Evolutionary conservation across 1,140 invertebrate genomes (phyloP), one percentile per base, ranked within the genome.

Genomic region (Hesperophylax magnus): DNA sequence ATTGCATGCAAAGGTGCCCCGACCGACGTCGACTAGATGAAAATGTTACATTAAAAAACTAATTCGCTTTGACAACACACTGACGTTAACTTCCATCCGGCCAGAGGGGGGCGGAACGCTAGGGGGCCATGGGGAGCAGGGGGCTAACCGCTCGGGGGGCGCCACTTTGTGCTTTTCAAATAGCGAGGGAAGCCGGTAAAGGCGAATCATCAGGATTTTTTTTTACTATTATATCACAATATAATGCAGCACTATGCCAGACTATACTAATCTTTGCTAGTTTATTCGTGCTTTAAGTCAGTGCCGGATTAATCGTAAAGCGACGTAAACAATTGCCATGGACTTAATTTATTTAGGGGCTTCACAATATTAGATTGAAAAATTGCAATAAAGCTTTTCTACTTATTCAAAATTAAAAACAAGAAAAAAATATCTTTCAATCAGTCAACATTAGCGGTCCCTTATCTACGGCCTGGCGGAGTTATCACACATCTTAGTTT

Each of bases 11-110:
- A 80, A 81, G 82, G 79, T 79, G 79, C 80, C 77, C 78, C 77
- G 60, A 78, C 82, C 77, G 34, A 84, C 82, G 82, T 84, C 74
- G 71, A 79, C 82, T 79, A 81, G 80, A 84, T 84, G 82, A 84
- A 84, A 84, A 84, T 81, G 82, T 84, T 84, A 63, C 79, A 80
- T 76, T 81, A 84, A 84, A 84, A 84, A 84, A 74, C 80, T 84
- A 84, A 84, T 84, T 84, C 82, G 77, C 82, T 84, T 84, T 84
- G 82, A 84, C 82, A 84, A 81, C 82, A 83, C 52, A 78, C 79
- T 81, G 82, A 84, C 80, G 82, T 84, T 79, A 84, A 84, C 82
- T 81, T 80, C 60, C 39, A 63, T 52, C 63, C 69, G 52, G 18
- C 47, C 11, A 11, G 61, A 1, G 47, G 63, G 31, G 34, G 77